phyloP scores from a whole-genome alignment of 2,113 vertebrate genomes.

The Lagopus leucura region DNA sequence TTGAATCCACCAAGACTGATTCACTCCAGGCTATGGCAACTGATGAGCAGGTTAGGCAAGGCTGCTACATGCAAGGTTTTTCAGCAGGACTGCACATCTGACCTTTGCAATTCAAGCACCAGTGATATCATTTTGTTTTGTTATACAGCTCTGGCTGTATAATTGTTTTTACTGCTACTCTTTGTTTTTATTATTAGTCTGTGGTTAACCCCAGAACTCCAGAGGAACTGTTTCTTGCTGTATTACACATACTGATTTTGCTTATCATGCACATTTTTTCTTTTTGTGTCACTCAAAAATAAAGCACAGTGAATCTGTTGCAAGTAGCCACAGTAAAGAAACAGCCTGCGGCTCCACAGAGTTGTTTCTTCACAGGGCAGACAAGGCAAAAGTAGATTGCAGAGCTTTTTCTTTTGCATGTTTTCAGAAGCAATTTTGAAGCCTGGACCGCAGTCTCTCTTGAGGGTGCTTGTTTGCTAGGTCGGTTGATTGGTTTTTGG shows the following conservation, averaged over 20 bases:
- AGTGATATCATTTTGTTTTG: conserved; percentile 5
- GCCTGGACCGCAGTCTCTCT: not conserved
- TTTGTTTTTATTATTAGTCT: not conserved
- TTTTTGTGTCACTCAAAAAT: not conserved
- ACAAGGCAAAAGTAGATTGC: not conserved
- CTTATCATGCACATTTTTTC: not conserved
- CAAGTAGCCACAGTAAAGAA: not conserved
- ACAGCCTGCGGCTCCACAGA: not conserved
- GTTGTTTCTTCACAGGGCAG: not conserved
- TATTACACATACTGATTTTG: not conserved
- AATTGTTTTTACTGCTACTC: conserved; percentile 13
- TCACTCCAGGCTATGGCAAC: not conserved
- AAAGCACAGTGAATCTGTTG: not conserved
- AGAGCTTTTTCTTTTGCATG: not conserved
- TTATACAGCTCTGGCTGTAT: not conserved
- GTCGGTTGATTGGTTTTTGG: not conserved
- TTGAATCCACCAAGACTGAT: not conserved
- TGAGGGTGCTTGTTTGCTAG: not conserved
- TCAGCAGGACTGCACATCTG: not conserved
- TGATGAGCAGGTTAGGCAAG: not conserved
- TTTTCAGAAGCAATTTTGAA: not conserved
- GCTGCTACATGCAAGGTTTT: not conserved
- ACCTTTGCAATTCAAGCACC: conserved; percentile 25
- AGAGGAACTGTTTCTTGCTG: not conserved
- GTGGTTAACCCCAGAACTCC: conserved; percentile 31